Evolutionary conservation across 1,140 invertebrate genomes (phyloP).

Genomic region (Microplitis demolitor): DNA sequence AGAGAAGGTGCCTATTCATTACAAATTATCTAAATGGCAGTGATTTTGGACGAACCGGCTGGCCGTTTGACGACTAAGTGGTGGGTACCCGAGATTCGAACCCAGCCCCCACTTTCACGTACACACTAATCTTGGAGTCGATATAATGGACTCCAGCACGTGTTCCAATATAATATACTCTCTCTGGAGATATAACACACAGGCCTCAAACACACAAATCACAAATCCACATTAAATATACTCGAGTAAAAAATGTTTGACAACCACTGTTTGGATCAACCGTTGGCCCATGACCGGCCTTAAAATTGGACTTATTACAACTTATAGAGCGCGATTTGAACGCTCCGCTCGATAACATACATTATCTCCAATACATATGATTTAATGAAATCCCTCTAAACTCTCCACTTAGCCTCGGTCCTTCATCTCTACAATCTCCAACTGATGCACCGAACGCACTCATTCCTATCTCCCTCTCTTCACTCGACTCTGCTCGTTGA

Average conservation of each 20-base stretch:
- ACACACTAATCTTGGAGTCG: conserved; percentile 42
- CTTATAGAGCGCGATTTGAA: conserved; percentile 63
- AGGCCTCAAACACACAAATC: not conserved
- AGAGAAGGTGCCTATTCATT: conserved; percentile 59
- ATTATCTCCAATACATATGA: conserved; percentile 63
- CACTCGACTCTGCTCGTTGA: too few relatives aligned
- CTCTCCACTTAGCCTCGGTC: conserved; percentile 61
- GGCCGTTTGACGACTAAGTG: conserved; percentile 63
- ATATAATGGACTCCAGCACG: too few relatives aligned
- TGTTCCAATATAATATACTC: too few relatives aligned
- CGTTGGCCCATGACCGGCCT: conserved; percentile 56
- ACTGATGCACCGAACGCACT: not conserved
- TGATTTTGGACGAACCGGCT: conserved; percentile 60
- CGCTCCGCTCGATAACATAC: conserved; percentile 62
- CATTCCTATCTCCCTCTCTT: not conserved
- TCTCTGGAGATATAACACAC: conserved; percentile 12
- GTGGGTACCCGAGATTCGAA: conserved; percentile 45
- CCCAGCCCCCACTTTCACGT: conserved; percentile 35
- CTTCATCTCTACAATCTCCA: conserved; percentile 35
- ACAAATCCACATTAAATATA: not conserved
- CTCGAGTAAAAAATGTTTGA: conserved; percentile 33
- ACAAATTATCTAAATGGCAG: conserved; percentile 64
- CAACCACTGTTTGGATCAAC: conserved; percentile 46
- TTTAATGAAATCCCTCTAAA: conserved; percentile 65
- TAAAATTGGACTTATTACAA: conserved; percentile 64